Evolutionary conservation across 1,140 invertebrate species (phyloP), one percentile per base, ranked within the genome.

Genomic region (Bombus balteatus): DNA sequence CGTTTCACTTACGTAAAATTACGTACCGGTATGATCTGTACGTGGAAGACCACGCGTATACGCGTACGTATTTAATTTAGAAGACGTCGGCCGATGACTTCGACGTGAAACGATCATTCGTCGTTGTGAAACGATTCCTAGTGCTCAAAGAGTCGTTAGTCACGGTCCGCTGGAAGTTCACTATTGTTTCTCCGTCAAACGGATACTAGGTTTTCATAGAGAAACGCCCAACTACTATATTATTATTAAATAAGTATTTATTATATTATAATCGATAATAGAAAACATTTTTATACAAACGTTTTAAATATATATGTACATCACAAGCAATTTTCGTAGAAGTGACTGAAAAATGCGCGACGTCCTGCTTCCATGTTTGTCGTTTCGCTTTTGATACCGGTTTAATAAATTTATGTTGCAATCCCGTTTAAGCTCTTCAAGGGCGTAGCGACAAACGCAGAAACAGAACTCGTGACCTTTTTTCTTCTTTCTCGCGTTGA

Each of bases 231-330:
- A 89, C 88, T 87, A 43, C 88, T 88, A 88, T 92, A 88, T 92
- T 93, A 86, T 92, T 94, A 93, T 92, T 78, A 91, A 93, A 92
- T 94, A 94, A 94, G 93, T 94, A 94, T 95, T 95, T 95, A 94
- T 94, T 94, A 91, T 94, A 91, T 84, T 91, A 85, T 94, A 93
- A 94, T 94, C 92, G 89, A 93, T 93, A 89, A 89, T 93, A 93
- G 88, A 93, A 91, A 92, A 92, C 87, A 87, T 86, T 92, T 94
- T 94, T 94, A 92, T 92, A 92, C 89, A 87, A 92, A 92, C 83
- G 70, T 91, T 91, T 92, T 89, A 92, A 90, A 92, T 90, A 92
- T 80, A 80, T 79, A 79, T 66, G 13, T 66, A 70, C 89, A 92
- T 91, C 84, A 91, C 83, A 91, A 88, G 87, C 83, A 92, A 90